phyloP scores from a whole-genome alignment of 2,888 invertebrate genomes.

The Nomada fucata region DNA sequence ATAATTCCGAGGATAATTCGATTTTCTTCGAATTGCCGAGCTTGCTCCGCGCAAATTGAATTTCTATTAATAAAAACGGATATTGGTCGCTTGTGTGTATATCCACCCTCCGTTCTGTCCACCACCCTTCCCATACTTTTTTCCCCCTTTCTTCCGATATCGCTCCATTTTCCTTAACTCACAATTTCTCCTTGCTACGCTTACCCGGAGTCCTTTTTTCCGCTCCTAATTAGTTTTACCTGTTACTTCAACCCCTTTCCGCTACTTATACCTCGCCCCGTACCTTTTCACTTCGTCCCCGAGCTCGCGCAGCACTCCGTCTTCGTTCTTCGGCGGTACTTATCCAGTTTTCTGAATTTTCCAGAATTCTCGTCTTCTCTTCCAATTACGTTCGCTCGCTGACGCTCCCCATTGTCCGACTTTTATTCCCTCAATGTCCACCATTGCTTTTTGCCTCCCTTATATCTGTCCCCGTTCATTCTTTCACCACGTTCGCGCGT shows the following conservation, averaged over 20 bases:
- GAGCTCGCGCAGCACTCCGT: background rate
- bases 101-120: constrained; percentile 32
- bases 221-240: constrained; percentile 42
- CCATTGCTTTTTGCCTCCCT: no score
- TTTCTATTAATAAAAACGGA: constrained; percentile 80
- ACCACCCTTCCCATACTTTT: constrained; percentile 17
- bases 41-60: constrained; percentile 78
- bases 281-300: background rate
- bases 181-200: constrained; percentile 31
- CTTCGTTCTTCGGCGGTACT: background rate
- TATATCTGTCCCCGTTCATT: no score
- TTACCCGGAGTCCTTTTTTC: constrained; percentile 7
- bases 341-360: background rate
- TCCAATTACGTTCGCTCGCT: background rate
- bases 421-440: constrained; percentile 6
- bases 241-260: constrained; percentile 12
- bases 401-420: background rate
- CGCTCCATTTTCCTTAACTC: constrained; percentile 36
- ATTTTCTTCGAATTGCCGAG: constrained; percentile 78
- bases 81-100: constrained; percentile 71
- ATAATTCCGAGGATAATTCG: constrained; percentile 81
- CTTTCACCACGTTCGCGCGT: background rate
- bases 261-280: background rate
- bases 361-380: background rate
- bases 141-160: constrained; percentile 39